Conservation (phyloP, 2,113 vertebrate genomes). For the Rhipidura dahli region DNA sequence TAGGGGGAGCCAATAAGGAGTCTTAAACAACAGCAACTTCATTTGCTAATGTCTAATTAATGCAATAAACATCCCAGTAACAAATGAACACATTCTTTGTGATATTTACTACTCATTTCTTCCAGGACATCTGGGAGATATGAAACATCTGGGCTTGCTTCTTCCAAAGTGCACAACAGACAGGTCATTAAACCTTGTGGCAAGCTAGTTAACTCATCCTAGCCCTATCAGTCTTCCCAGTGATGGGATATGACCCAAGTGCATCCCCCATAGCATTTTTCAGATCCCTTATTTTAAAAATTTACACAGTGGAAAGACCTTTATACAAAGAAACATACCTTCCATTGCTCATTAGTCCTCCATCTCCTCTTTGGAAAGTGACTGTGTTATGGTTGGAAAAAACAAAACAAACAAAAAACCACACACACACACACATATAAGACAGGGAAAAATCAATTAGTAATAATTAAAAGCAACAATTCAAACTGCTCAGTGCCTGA, state of each 20-base stretch:
- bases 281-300: constrained; percentile 44
- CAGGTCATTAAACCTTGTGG: constrained; percentile 69
- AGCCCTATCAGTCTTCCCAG: constrained; percentile 52
- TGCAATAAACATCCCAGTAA: constrained; percentile 91
- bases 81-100: constrained; percentile 87
- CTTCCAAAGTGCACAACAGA: constrained; percentile 73
- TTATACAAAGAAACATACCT: constrained; percentile 80
- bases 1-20: constrained; percentile 91
- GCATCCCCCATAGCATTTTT: not conserved
- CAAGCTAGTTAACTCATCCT: constrained; percentile 68
- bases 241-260: constrained; percentile 33
- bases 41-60: constrained; percentile 99
- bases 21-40: constrained; percentile 87
- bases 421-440: constrained; percentile 38
- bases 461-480: constrained; percentile 63
- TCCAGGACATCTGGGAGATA: constrained; percentile 81
- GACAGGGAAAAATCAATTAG: constrained; percentile 59
- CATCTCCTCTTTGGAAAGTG: constrained; percentile 98
- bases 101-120: constrained; percentile 79
- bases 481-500: not conserved
- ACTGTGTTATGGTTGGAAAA: constrained; percentile 72
- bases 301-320: not conserved
- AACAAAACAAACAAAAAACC: constrained; percentile 33
- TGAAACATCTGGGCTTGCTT: constrained; percentile 88
- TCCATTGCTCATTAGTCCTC: constrained; percentile 98